phyloP scores from a whole-genome alignment of 2,888 invertebrate genomes.

The Mycalesis mineus region DNA sequence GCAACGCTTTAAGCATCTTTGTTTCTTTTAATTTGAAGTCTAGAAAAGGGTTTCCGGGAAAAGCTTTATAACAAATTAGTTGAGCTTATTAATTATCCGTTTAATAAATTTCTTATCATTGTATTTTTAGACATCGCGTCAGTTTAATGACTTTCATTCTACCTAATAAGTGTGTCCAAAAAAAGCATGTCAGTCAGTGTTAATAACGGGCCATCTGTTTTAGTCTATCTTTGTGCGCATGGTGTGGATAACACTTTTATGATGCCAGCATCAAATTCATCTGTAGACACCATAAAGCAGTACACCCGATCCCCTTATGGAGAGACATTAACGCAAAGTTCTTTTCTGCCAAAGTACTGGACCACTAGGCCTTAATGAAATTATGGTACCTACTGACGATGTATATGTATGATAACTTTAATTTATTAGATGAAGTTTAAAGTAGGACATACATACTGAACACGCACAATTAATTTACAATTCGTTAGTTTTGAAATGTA shows the following conservation, averaged over 20 bases:
- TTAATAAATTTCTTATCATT: too few relatives aligned
- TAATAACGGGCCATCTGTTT: conserved; percentile 28
- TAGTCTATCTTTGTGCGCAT: conserved; percentile 23
- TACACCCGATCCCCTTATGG: neutral
- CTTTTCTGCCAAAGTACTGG: neutral
- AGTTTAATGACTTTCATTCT: conserved; percentile 1
- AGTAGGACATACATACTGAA: too few relatives aligned
- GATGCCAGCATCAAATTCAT: conserved; percentile 25
- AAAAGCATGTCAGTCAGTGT: conserved; percentile 21
- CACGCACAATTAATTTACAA: too few relatives aligned
- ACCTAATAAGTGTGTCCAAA: conserved; percentile 8
- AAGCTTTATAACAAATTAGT: too few relatives aligned
- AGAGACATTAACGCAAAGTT: neutral
- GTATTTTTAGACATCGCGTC: neutral
- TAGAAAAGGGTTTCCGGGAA: too few relatives aligned
- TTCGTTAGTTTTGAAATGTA: too few relatives aligned
- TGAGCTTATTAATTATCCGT: too few relatives aligned
- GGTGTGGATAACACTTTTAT: conserved; percentile 22
- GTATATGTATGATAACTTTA: too few relatives aligned
- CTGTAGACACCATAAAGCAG: conserved; percentile 6
- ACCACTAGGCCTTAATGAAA: neutral
- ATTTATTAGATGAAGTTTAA: too few relatives aligned
- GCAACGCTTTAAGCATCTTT: too few relatives aligned
- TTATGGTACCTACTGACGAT: too few relatives aligned
- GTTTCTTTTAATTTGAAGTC: too few relatives aligned